phyloP scores from a whole-genome alignment of 2,113 vertebrate species.

The Nothoprocta pentlandii region DNA sequence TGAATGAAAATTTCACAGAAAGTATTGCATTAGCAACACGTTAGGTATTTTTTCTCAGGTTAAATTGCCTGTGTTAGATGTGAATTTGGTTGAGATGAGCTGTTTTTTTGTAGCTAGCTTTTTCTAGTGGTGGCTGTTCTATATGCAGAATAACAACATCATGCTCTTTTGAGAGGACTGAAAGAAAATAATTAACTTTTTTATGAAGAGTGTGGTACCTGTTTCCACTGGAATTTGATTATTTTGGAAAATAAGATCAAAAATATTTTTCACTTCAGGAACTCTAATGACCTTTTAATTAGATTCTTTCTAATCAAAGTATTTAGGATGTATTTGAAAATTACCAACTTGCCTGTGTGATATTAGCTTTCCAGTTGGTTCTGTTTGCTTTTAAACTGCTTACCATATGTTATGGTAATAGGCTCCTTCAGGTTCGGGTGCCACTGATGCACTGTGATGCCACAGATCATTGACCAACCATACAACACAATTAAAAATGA shows the following conservation, averaged over 20 bases:
- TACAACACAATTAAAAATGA: slow-evolving; percentile 70
- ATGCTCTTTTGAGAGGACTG: neutral
- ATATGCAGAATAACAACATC: neutral
- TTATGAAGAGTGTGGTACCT: neutral
- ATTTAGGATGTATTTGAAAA: neutral
- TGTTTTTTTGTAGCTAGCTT: neutral
- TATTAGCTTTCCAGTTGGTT: neutral
- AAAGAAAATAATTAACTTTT: neutral
- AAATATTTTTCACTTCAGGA: neutral
- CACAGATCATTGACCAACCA: slow-evolving; percentile 26
- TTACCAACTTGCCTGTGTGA: neutral
- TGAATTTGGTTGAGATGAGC: neutral
- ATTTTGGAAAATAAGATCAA: neutral
- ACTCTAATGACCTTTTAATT: neutral
- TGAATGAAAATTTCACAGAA: neutral
- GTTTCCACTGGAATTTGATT: neutral
- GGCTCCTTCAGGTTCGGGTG: slow-evolving; percentile 57
- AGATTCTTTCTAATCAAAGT: neutral
- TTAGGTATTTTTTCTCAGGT: neutral
- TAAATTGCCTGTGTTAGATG: neutral
- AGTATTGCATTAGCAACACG: neutral
- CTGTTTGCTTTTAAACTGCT: neutral
- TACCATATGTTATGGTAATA: slow-evolving; percentile 50
- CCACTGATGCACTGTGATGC: slow-evolving; percentile 28
- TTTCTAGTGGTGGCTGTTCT: neutral